Evolutionary conservation across 2,113 vertebrate species (phyloP), one percentile per base, ranked within the genome.

Genomic region (Struthio camelus): DNA sequence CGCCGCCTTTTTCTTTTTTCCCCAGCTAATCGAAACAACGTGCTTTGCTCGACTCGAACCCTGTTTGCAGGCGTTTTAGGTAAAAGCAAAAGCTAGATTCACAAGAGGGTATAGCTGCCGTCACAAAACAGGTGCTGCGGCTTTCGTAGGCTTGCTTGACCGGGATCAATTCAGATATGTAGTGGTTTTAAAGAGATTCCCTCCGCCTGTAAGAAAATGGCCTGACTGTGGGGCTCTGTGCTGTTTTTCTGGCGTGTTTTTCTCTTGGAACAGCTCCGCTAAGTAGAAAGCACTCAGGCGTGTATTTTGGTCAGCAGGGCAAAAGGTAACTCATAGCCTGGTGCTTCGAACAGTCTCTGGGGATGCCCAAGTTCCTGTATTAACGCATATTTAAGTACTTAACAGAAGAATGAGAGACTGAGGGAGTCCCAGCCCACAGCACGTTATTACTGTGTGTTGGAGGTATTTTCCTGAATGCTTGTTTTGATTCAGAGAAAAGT

Each of bases 361-460:
- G 24, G 17, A 77, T 87, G 50, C n/a, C 30, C 9, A 23, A 6
- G 15, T 90, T 88, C 27, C 30, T 81, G 11, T 62, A 34, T 78
- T 89, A 89, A 84, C 90, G 40, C 81, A 78, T 70, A n/a, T 91
- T 50, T n/a, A 92, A 69, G 32, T 61, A 16, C 30, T 84, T 36
- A 51, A 20, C 2, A 87, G 36, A 28, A 79, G 76, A 90, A 36
- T 25, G 0, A 34, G n/a, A 62, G 40, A 36, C n/a, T 58, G 34
- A 69, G 75, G 17, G 30, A 9, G 10, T 1, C 20, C 11, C 32
- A 53, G 6, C 12, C 40, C 62, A 34, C 12, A 83, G 1, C 30
- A 61, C 10, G 51, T 65, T 4, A 40, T 80, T 66, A 38, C 25
- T 88, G 78, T 58, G 11, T 30, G 15, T 44, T 5, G 72, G 38